Conservation (phyloP, 2,113 vertebrate genomes). For the Proterorhinus semilunaris region DNA sequence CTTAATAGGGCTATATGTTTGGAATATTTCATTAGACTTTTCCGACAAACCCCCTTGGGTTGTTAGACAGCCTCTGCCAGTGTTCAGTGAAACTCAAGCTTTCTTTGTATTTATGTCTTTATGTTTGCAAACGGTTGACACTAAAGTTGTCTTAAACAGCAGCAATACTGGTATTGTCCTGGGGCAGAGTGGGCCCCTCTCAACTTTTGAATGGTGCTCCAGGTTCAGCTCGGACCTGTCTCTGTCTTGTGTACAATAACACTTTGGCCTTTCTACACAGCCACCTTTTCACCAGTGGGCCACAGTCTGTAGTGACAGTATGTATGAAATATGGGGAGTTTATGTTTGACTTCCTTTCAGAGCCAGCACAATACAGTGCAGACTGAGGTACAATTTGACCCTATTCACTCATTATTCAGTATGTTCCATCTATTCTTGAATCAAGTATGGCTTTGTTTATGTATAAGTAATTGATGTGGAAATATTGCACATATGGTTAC, state of each 20-base stretch:
- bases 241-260: constrained; percentile 62
- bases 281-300: not conserved
- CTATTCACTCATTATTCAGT: not conserved
- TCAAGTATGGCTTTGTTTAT: too few relatives aligned
- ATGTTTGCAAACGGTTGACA: constrained; percentile 72
- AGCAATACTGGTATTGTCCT: constrained; percentile 81
- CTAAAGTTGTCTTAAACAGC: constrained; percentile 85
- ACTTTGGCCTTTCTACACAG: constrained; percentile 3
- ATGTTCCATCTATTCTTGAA: not conserved
- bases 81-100: constrained; percentile 78
- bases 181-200: constrained; percentile 72
- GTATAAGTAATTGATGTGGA: too few relatives aligned
- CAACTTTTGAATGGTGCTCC: constrained; percentile 77
- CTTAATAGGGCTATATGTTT: constrained; percentile 73
- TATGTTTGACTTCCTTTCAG: not conserved
- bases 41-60: constrained; percentile 76
- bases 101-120: constrained; percentile 76
- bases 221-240: constrained; percentile 74
- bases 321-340: not conserved
- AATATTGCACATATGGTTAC: too few relatives aligned
- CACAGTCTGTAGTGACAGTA: not conserved
- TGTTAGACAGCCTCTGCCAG: constrained; percentile 86
- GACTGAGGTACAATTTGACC: not conserved
- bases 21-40: constrained; percentile 73
- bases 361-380: not conserved